Evolutionary conservation across 2,888 invertebrate species (phyloP).

Genomic region (Drosophila vallismaia): DNA sequence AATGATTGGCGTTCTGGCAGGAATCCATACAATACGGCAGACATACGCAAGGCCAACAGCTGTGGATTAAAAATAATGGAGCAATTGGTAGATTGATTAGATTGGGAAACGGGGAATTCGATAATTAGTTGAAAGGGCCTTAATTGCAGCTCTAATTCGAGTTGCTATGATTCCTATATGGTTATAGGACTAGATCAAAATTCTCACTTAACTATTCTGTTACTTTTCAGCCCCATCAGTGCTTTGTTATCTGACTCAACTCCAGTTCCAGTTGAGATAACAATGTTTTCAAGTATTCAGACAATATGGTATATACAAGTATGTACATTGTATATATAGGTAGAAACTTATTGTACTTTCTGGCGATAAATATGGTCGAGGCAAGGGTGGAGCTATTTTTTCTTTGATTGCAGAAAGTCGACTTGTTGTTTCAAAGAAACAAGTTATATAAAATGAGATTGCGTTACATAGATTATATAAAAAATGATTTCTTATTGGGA

Average conservation of each 20-base stretch:
- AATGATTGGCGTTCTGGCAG: constrained; percentile 86
- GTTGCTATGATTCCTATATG: background rate
- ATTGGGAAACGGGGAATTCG: constrained; percentile 3
- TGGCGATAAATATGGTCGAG: constrained; percentile 34
- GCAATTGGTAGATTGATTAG: background rate
- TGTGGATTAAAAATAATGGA: constrained; percentile 41
- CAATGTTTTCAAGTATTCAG: constrained; percentile 30
- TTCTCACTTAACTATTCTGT: constrained; percentile 7
- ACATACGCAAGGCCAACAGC: constrained; percentile 86
- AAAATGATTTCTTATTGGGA: background rate
- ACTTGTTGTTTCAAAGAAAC: background rate
- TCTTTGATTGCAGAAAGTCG: background rate
- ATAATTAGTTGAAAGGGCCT: background rate
- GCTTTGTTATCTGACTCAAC: constrained; percentile 53
- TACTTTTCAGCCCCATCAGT: constrained; percentile 9
- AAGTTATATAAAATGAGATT: background rate
- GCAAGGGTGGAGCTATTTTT: constrained; percentile 12
- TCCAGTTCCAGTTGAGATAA: constrained; percentile 53
- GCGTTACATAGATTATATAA: background rate
- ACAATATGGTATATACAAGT: background rate
- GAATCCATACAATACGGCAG: constrained; percentile 86
- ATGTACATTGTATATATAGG: constrained; percentile 5
- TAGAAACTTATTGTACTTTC: constrained; percentile 10
- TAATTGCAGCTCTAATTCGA: constrained; percentile 11
- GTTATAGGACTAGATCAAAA: background rate